Conservation (phyloP, 1,140 invertebrate genomes). For the Doryteuthis pealeii region DNA sequence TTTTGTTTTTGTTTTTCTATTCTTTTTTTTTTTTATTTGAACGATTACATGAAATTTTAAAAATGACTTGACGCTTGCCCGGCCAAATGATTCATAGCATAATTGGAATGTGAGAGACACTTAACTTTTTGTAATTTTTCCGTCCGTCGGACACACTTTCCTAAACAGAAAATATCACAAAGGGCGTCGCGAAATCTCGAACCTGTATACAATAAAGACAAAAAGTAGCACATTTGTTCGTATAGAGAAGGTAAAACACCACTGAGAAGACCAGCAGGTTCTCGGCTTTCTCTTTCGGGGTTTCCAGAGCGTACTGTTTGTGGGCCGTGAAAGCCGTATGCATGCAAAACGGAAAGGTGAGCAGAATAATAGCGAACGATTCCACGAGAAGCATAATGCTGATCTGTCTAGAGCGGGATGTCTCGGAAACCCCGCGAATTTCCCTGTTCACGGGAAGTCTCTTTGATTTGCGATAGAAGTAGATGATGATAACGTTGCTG, state of each 20-base stretch:
- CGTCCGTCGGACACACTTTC: neutral
- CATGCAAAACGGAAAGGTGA: constrained; percentile 43
- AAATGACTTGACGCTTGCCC: neutral
- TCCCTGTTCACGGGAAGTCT: neutral
- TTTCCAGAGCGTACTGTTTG: constrained; percentile 17
- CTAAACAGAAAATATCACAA: constrained; percentile 11
- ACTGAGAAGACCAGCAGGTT: constrained; percentile 34
- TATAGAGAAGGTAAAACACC: constrained; percentile 45
- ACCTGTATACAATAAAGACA: constrained; percentile 48
- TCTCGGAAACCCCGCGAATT: neutral
- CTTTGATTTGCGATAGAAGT: constrained; percentile 9
- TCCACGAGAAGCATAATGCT: constrained; percentile 43
- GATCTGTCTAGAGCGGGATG: constrained; percentile 32
- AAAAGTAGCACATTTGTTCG: constrained; percentile 48
- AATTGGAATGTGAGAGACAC: constrained; percentile 8
- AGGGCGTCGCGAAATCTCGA: constrained; percentile 38
- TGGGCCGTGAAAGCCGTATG: constrained; percentile 24
- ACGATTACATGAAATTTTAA: no score
- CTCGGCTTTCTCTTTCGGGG: constrained; percentile 13
- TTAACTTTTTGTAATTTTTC: neutral
- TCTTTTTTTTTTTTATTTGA: no score
- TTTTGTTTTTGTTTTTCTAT: no score
- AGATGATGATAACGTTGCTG: constrained; percentile 50
- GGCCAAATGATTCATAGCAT: neutral
- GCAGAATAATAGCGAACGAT: constrained; percentile 41